Percentiles rank a stretch among this genome's conserved stretches.
These are phyloP conservation scores for Oxyruncus cristatus DNA, from an alignment of 2,113 vertebrate species.

Conservation along the genomic window DNA sequence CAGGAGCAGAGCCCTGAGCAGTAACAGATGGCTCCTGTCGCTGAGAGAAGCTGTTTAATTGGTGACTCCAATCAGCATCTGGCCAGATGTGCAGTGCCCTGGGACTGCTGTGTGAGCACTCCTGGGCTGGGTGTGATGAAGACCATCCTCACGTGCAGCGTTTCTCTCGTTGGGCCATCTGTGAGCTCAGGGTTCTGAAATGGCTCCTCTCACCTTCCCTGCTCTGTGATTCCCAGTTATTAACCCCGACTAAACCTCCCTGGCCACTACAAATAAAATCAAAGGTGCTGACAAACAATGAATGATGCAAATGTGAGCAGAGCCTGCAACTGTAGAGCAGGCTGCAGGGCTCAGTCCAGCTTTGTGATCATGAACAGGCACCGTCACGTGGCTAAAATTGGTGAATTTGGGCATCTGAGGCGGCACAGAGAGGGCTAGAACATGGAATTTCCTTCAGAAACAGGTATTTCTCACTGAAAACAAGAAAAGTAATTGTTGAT, in stretches of 20 bases:
- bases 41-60: background rate
- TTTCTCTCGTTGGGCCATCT: background rate
- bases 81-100: background rate
- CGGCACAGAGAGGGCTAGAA: rapidly evolving
- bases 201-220: background rate
- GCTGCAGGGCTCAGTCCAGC: background rate
- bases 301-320: background rate
- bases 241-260: background rate
- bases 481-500: background rate
- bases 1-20: constrained; percentile 62
- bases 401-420: background rate
- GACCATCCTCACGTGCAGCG: background rate
- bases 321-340: background rate
- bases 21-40: background rate
- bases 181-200: constrained; percentile 65
- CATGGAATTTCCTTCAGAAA: background rate
- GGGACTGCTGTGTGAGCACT: background rate
- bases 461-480: background rate
- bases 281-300: constrained; percentile 3
- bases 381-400: background rate
- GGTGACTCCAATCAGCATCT: background rate
- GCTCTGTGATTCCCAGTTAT: background rate
- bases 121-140: background rate
- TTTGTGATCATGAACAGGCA: background rate
- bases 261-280: background rate